Conservation (phyloP, 1,140 invertebrate genomes). For the Drosophila mayri region DNA sequence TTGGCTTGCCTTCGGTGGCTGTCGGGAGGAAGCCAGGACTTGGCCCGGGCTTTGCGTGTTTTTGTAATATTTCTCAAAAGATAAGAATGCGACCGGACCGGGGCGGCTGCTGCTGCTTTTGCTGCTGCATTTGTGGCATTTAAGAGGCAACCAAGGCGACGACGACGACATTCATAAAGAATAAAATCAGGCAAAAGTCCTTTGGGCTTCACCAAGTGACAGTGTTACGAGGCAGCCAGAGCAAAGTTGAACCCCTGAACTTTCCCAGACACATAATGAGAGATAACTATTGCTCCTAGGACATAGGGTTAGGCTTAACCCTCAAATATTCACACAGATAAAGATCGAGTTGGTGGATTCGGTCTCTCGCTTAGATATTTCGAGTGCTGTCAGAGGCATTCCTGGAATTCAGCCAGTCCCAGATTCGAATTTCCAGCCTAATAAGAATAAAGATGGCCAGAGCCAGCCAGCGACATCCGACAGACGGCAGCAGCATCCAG, state of each 20-base stretch:
- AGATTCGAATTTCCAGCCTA: slow-evolving; percentile 42
- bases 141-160: slow-evolving; percentile 32
- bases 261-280: slow-evolving; percentile 1
- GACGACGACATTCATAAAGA: slow-evolving; percentile 62
- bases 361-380: slow-evolving; percentile 26
- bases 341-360: slow-evolving; percentile 16
- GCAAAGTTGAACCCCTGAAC: neutral
- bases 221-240: slow-evolving; percentile 48
- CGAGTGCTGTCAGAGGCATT: slow-evolving; percentile 21
- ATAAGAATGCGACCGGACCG: slow-evolving; percentile 83
- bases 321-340: slow-evolving; percentile 33
- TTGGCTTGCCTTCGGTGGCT: slow-evolving; percentile 27
- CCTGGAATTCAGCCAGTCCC: slow-evolving; percentile 36
- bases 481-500: slow-evolving; percentile 5
- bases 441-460: slow-evolving; percentile 44
- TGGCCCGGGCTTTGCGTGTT: slow-evolving; percentile 77
- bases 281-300: neutral
- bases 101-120: slow-evolving; percentile 44
- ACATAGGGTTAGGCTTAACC: slow-evolving; percentile 1
- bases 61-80: slow-evolving; percentile 85
- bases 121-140: slow-evolving; percentile 34
- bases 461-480: slow-evolving; percentile 28
- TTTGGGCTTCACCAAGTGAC: slow-evolving; percentile 60
- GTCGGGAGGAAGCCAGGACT: slow-evolving; percentile 11
- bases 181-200: slow-evolving; percentile 59